Conservation (phyloP, 2,113 vertebrate genomes). For the Gallinago paraguaiae region DNA sequence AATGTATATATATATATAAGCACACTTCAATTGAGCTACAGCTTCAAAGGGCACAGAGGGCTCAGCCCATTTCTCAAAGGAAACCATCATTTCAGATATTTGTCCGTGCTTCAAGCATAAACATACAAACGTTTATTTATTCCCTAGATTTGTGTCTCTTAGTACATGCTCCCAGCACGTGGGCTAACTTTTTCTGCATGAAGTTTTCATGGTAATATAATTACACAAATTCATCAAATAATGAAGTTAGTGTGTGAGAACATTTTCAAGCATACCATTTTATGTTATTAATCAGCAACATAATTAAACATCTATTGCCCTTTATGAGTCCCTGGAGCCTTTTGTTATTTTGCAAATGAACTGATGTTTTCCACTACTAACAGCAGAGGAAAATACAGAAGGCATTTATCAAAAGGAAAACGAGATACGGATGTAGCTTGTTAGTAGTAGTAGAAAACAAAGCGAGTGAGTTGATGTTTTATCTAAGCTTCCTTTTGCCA, state of each 20-base stretch:
- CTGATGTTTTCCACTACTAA: neutral
- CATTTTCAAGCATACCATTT: neutral
- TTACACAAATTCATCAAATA: neutral
- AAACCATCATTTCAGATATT: neutral
- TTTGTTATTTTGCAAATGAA: neutral
- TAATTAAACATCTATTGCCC: neutral
- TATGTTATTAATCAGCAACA: neutral
- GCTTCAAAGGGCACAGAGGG: neutral
- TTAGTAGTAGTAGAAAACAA: neutral
- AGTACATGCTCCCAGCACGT: neutral
- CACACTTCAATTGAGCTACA: neutral
- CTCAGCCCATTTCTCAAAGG: neutral
- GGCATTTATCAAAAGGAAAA: neutral
- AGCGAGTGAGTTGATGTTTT: neutral
- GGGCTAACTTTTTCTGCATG: neutral
- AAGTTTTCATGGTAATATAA: neutral
- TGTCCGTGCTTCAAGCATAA: neutral
- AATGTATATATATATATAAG: neutral
- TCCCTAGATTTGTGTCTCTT: neutral
- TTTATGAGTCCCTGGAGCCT: neutral
- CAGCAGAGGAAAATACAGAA: neutral
- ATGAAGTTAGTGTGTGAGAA: fast-evolving
- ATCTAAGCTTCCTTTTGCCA: neutral
- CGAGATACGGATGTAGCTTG: neutral
- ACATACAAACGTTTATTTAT: neutral